Evolutionary conservation across 2,888 invertebrate genomes (phyloP), one percentile per base, ranked within the genome.

Genomic region (Drosophila sordidapex): DNA sequence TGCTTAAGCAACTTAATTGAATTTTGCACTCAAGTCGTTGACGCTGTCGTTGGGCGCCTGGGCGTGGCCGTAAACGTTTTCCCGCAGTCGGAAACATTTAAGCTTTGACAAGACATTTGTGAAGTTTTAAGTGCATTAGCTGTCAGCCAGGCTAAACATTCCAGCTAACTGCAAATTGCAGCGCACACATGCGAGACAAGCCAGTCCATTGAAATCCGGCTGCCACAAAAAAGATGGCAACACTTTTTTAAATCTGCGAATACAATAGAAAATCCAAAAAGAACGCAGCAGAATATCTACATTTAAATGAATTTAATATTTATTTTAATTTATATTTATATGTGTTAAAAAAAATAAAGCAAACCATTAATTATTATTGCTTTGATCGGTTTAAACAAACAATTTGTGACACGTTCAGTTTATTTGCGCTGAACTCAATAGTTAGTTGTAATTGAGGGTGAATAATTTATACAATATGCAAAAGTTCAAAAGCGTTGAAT

Each of bases 1-100:
- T 80, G 81, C 87, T 89, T 86, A 87, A 89, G 90, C 81, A 81
- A 83, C 87, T 86, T 90, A 92, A 91, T 91, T 91, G 90, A 90
- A 92, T 90, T 90, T 87, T 91, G 83, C 83, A 86, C 82, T 81
- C 85, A 83, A 89, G 85, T 83, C 81, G 83, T 81, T 80, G 78
- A 75, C 79, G 86, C 81, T 77, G 82, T 70, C 69, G 81, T 75
- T 67, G 74, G 58, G 71, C 61, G 72, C 27, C 6, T 54, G 74
- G 54, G 63, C 21, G 38, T 70, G 70, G 70, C 48, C 54, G 76
- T 62, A 62, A 57, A 51, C 62, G 31, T 56, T 75, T 60, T 63
- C 65, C 57, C 74, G 75, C 77, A 91, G 76, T 79, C 86, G 81
- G 67, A 74, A 72, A 75, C 79, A 81, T 79, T 82, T 70, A 85